A percentile compares a stretch with the other conserved stretches of the same genome.
Conservation (phyloP, 2,797 vertebrate genomes). For the Enteromius fasciolatus region DNA sequence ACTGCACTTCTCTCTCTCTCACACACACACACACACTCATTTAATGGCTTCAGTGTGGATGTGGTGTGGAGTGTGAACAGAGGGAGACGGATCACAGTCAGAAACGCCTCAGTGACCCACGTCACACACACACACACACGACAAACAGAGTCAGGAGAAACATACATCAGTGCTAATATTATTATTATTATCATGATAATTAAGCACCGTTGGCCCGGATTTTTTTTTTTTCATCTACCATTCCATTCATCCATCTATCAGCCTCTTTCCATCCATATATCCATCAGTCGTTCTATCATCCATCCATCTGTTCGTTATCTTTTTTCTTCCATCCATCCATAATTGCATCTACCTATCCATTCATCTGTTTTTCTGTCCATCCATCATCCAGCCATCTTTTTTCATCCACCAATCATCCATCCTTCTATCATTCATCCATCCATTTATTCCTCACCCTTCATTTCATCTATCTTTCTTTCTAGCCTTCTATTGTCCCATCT, state of each 20-base stretch:
- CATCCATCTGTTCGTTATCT: too few relatives aligned
- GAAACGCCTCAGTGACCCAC: constrained; percentile 9
- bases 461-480: neutral
- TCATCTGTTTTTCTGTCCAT: too few relatives aligned
- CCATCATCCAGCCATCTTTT: neutral
- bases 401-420: neutral
- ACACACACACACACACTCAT: neutral
- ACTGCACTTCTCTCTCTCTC: neutral
- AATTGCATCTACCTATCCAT: too few relatives aligned
- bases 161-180: neutral
- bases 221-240: too few relatives aligned
- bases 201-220: too few relatives aligned
- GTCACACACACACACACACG: neutral
- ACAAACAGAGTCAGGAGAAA: neutral
- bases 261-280: too few relatives aligned
- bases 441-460: neutral
- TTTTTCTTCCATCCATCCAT: too few relatives aligned
- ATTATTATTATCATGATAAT: neutral
- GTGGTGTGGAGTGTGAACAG: neutral
- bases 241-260: too few relatives aligned
- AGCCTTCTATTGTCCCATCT: neutral
- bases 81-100: constrained; percentile 31
- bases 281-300: too few relatives aligned
- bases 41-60: neutral
- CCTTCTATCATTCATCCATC: neutral